Evolutionary conservation across 2,797 vertebrate species (phyloP).

Genomic region (Philypnodon macrostomus): DNA sequence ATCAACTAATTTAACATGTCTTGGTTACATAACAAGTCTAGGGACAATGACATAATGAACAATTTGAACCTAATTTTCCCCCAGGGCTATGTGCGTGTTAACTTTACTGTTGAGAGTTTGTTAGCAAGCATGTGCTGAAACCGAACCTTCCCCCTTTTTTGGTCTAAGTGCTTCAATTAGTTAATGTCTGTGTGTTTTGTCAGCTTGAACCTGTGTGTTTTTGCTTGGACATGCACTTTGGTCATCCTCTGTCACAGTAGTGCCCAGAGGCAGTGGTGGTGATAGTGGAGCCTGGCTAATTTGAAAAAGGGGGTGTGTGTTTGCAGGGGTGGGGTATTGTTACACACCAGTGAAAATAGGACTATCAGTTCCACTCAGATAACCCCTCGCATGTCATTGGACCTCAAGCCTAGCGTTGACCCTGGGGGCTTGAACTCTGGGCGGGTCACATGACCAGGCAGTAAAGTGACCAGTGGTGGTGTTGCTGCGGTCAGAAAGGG

Average conservation of each 20-base stretch:
- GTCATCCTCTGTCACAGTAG: slow-evolving; percentile 52
- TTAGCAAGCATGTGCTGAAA: slow-evolving; percentile 30
- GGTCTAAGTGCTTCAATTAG: slow-evolving; percentile 56
- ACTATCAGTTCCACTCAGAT: slow-evolving; percentile 92
- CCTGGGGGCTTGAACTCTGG: slow-evolving; percentile 91
- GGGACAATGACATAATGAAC: background rate
- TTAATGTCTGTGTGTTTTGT: slow-evolving; percentile 61
- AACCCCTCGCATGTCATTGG: slow-evolving; percentile 89
- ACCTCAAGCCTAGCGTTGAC: slow-evolving; percentile 86
- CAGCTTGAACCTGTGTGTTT: slow-evolving; percentile 70
- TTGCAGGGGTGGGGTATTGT: slow-evolving; percentile 67
- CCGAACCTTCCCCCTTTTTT: slow-evolving; percentile 13
- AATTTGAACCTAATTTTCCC: background rate
- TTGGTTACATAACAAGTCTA: background rate
- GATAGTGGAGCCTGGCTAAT: slow-evolving; percentile 52
- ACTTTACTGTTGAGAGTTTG: slow-evolving; percentile 4
- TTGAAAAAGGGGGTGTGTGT: slow-evolving; percentile 33
- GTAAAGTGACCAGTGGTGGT: slow-evolving; percentile 89
- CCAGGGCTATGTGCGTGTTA: background rate
- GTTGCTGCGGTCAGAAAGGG: slow-evolving; percentile 76
- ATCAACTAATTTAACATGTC: background rate
- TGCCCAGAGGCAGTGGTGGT: slow-evolving; percentile 43
- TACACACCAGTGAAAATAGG: slow-evolving; percentile 80
- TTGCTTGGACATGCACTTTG: slow-evolving; percentile 67
- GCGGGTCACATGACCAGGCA: slow-evolving; percentile 88